Evolutionary conservation across 2,113 vertebrate species (phyloP), one percentile per base, ranked within the genome.

Genomic region (Mastomys natalensis): DNA sequence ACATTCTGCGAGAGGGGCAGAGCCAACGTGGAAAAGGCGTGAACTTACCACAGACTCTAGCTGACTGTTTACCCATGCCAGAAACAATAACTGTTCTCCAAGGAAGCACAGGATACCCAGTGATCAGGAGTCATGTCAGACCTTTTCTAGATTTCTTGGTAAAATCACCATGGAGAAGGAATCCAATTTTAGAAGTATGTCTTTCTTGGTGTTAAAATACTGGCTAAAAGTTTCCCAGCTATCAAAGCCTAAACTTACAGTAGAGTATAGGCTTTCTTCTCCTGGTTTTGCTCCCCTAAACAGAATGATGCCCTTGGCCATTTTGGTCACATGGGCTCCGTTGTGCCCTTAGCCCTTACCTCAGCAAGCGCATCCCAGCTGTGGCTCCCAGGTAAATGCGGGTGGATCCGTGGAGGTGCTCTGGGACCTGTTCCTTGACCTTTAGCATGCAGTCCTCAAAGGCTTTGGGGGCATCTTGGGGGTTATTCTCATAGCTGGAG

Each of bases 351-450:
- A 12, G 62, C 10, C 82, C 94, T 98, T 98, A 99, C 99, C 99
- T 99, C 76, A 99, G 98, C 76, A 99, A 97, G 93, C 99, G 99
- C 99, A 99, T 99, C 89, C 99, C 99, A 53, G 99, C 99, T 5
- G 99, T 99, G 81, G 99, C 99, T n/a, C 99, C 99, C 58, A 99
- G 98, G 97, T 99, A 99, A 16, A 99, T 81, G 43, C 98, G 98
- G 1, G 99, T 99, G 76, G 89, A 98, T 40, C 97, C 98, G 24
- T 99, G 99, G 89, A 99, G 98, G 87, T 96, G 93, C 17, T 48
- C 37, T 17, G 99, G 99, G 95, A 99, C 98, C 45, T 58, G 92
- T 51, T 96, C 89, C 76, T 90, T 98, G 76, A 99, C 98, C 31
- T 98, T 81, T 64, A 94, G 93, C 98, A 99, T 99, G 88, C 99